Evolutionary conservation across 2,113 vertebrate species (phyloP), one percentile per base, ranked within the genome.

Genomic region (Fulica atra): DNA sequence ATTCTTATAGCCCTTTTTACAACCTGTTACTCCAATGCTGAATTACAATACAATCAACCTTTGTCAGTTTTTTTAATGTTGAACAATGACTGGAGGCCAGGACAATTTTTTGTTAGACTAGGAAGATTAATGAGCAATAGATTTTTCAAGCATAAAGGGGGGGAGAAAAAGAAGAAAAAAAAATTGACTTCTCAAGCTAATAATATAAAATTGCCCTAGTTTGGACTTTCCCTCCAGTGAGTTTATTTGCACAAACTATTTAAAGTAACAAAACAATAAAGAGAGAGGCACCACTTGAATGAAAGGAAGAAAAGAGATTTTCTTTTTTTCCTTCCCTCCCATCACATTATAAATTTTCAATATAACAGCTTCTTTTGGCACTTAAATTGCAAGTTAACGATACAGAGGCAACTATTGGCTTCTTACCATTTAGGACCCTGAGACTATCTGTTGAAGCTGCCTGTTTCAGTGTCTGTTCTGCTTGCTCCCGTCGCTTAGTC

Each of bases 401-500:
- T 35, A 91, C 11, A 31, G 36, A 94, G 29, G 87, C 13, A 72
- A 68, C 80, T 95, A 81, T 1, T 65, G 31, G 18, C 25, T 84
- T 80, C 99, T 98, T 97, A 99, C 99, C 99, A 88, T 99, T 99
- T 98, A 99, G 98, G 78, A 99, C 99, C 86, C 99, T 98, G 98
- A 99, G 99, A 98, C 98, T 99, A 80, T 99, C 99, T 61, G 99
- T 98, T 35, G 99, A 99, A 92, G 99, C 99, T 66, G 99, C 98
- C 97, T 99, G 99, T 97, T 99, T 99, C 92, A 99, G 97, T 10
- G 98, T 98, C 94, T 99, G 99, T 96, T 99, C 99, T 3, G 97
- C 99, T 98, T 99, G 99, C 90, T 99, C 99, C 93, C 99, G 98
- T 93, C 99, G 98, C 96, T 99, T 99, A 81, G 99, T 99, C 96